These are phyloP conservation scores for Micromys minutus DNA, from an alignment of 2,113 vertebrate genomes.

Conservation along the genomic window DNA sequence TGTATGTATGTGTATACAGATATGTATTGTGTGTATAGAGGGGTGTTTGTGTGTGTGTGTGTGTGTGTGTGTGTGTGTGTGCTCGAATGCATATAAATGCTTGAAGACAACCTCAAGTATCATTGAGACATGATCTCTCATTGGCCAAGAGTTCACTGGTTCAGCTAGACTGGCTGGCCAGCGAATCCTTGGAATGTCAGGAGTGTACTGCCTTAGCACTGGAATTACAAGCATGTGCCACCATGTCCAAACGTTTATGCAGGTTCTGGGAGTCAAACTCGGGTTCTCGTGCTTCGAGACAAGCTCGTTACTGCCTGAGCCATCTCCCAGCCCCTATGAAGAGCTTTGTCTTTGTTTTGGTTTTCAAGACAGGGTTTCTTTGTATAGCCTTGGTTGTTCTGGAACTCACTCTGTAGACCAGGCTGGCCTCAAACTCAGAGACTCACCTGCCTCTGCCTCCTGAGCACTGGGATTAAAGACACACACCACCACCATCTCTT, in stretches of 20 bases:
- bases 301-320: neutral
- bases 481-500: neutral
- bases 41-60: neutral
- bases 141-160: neutral
- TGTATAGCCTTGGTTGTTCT: neutral
- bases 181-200: neutral
- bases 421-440: neutral
- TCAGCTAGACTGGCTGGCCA: neutral
- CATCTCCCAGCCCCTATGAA: neutral
- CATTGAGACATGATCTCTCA: neutral
- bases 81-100: neutral
- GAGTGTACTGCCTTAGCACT: neutral
- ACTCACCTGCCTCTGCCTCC: neutral
- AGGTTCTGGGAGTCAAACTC: neutral
- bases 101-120: neutral
- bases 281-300: neutral
- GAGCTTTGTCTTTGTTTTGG: neutral
- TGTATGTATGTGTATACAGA: neutral
- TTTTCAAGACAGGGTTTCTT: neutral
- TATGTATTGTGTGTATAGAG: too few species aligned
- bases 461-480: neutral
- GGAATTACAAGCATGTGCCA: neutral
- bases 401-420: neutral
- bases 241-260: neutral
- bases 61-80: neutral